Conservation (phyloP, 1,140 invertebrate species). For the Pseudomyrmex pallidus region DNA sequence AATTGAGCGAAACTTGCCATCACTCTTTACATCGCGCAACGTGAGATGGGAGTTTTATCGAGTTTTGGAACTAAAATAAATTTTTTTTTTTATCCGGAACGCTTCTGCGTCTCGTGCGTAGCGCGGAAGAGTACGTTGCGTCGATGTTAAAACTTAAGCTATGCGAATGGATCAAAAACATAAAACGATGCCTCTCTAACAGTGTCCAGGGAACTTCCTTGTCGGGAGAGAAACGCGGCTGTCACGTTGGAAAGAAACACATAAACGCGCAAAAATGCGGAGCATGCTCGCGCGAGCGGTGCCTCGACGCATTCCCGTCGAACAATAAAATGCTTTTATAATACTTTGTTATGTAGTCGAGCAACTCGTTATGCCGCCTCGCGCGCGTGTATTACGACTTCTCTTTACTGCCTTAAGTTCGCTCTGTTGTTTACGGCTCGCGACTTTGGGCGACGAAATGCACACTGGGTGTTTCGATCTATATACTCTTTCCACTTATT, state of each 20-base stretch:
- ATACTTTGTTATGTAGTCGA: conserved; percentile 75
- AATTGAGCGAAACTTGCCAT: too few relatives aligned
- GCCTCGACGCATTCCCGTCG: conserved; percentile 67
- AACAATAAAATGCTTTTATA: conserved; percentile 82
- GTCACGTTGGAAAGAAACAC: conserved; percentile 54
- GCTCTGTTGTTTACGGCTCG: conserved; percentile 73
- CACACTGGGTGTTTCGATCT: not conserved
- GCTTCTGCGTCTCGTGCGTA: not conserved
- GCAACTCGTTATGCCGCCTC: conserved; percentile 71
- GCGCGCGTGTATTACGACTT: conserved; percentile 75
- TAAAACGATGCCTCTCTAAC: not conserved
- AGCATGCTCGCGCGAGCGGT: conserved; percentile 15
- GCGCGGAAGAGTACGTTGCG: not conserved
- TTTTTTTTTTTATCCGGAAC: not conserved
- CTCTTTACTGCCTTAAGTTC: conserved; percentile 79
- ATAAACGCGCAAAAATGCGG: conserved; percentile 46
- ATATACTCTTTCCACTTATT: not conserved
- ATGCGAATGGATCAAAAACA: conserved; percentile 7
- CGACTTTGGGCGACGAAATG: conserved; percentile 23
- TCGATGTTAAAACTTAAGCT: conserved; percentile 25
- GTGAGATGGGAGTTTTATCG: too few relatives aligned
- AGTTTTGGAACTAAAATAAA: not conserved
- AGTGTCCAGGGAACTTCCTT: not conserved
- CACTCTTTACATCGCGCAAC: not conserved
- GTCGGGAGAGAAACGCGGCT: not conserved